Conservation (phyloP, 2,797 vertebrate genomes). For the Esox masquinongy region DNA sequence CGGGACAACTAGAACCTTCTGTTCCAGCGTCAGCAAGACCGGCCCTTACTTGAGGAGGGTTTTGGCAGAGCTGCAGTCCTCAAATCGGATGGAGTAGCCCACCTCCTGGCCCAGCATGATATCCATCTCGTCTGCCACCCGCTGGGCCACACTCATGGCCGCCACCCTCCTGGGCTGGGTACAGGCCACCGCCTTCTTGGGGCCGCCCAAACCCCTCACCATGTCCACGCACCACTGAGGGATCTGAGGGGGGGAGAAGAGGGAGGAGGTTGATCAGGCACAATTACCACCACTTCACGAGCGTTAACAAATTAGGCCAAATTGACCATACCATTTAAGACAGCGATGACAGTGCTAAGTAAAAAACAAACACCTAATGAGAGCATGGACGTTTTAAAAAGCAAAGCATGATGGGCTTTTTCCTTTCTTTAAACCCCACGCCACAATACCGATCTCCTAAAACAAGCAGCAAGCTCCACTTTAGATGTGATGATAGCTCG, state of each 20-base stretch:
- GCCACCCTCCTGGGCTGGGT: constrained; percentile 94
- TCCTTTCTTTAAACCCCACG: neutral
- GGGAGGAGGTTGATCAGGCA: neutral
- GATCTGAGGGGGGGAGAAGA: constrained; percentile 76
- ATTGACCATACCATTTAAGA: neutral
- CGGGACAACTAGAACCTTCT: no score
- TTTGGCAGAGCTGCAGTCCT: constrained; percentile 97
- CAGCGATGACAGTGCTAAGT: neutral
- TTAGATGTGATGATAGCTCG: constrained; percentile 4
- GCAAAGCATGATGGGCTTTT: neutral
- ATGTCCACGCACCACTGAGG: constrained; percentile 97
- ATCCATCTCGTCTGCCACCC: constrained; percentile 97
- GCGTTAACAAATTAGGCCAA: neutral
- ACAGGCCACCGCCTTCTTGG: constrained; percentile 91
- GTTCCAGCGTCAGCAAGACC: neutral
- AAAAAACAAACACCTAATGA: neutral
- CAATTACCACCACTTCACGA: neutral
- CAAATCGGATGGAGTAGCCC: constrained; percentile 95
- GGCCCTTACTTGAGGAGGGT: constrained; percentile 92
- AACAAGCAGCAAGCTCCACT: constrained; percentile 1
- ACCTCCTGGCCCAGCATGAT: constrained; percentile 96
- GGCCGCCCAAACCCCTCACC: constrained; percentile 84
- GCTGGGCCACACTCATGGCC: constrained; percentile 95
- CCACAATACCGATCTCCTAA: neutral
- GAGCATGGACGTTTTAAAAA: neutral